phyloP scores from a whole-genome alignment of 2,113 vertebrate genomes.

The Brachypodius melanocephalos region DNA sequence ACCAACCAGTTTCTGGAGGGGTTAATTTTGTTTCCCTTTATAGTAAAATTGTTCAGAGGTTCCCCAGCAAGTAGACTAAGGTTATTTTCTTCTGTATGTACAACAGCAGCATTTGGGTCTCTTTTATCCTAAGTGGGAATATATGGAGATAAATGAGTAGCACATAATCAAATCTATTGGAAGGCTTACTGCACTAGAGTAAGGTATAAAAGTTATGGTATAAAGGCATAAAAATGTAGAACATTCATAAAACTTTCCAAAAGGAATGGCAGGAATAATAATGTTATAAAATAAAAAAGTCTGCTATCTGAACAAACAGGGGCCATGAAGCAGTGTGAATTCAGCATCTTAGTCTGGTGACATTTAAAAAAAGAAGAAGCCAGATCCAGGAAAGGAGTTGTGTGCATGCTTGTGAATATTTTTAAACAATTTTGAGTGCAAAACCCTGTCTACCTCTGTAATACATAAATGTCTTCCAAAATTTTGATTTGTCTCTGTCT shows the following conservation, averaged over 20 bases:
- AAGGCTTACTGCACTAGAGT: neutral
- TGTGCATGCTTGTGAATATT: neutral
- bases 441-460: neutral
- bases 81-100: neutral
- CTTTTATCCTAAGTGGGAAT: neutral
- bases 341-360: neutral
- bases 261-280: neutral
- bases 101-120: neutral
- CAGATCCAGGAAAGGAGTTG: neutral
- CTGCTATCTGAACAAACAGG: neutral
- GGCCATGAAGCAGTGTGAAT: neutral
- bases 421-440: neutral
- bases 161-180: neutral
- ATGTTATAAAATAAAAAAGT: neutral
- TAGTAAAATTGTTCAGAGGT: neutral
- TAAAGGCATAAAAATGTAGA: neutral
- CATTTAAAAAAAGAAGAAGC: neutral
- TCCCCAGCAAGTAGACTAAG: fast-evolving
- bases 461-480: neutral
- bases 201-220: neutral
- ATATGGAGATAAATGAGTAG: neutral
- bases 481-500: neutral
- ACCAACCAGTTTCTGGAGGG: neutral
- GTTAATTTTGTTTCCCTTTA: neutral
- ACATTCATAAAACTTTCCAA: neutral